Percentiles rank a stretch among this genome's conserved stretches.
Evolutionary conservation across 2,113 vertebrate species (phyloP).

Genomic region (Bettongia penicillata): DNA sequence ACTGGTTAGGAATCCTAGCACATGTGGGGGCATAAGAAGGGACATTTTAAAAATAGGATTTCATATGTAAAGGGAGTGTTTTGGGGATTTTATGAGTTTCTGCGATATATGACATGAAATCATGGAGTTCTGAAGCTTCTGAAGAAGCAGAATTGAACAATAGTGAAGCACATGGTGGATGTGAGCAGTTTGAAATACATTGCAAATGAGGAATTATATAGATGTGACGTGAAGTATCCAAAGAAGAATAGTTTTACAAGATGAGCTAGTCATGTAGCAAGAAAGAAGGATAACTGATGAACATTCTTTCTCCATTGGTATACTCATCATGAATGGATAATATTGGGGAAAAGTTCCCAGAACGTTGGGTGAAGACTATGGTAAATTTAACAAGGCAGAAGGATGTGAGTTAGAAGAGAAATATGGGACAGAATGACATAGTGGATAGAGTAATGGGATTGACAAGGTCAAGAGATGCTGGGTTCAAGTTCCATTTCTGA

Average conservation of each 20-base stretch:
- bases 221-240: neutral
- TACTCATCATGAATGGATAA: neutral
- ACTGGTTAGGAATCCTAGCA: no score
- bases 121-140: neutral
- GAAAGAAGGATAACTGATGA: neutral
- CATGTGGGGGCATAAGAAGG: no score
- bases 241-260: neutral
- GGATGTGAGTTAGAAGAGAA: neutral
- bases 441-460: neutral
- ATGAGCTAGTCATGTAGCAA: neutral
- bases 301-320: neutral
- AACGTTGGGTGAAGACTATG: neutral
- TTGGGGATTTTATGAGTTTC: neutral
- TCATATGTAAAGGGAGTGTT: neutral
- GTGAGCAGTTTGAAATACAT: neutral
- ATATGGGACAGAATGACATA: neutral
- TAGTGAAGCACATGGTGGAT: neutral
- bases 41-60: neutral
- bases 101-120: neutral
- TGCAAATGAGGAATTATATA: neutral
- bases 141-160: neutral
- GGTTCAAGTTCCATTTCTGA: neutral
- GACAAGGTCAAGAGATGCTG: neutral
- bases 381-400: neutral
- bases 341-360: neutral